phyloP scores from a whole-genome alignment of 2,888 invertebrate species.

The Clivina fossor region DNA sequence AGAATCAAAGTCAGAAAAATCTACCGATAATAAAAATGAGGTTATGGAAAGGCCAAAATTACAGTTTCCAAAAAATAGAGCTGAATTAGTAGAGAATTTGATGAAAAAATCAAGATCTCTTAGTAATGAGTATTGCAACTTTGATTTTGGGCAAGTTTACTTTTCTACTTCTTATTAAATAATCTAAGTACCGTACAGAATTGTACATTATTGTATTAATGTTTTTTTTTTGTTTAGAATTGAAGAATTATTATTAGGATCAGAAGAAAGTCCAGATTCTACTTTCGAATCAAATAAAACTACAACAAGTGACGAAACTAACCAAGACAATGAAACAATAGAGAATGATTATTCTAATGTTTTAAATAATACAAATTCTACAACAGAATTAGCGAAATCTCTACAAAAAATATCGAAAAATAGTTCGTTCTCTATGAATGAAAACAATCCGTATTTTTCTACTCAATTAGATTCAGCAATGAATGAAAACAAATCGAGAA shows the following conservation, averaged over 20 bases:
- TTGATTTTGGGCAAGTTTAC: constrained; percentile 13
- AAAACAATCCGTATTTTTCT: too few relatives aligned
- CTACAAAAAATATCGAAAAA: too few relatives aligned
- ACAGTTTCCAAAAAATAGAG: constrained; percentile 1
- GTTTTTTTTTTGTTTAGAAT: constrained; percentile 14
- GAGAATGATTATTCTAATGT: too few relatives aligned
- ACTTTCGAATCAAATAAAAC: background rate
- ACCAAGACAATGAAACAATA: too few relatives aligned
- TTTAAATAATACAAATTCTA: too few relatives aligned
- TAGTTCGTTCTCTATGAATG: too few relatives aligned
- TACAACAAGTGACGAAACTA: too few relatives aligned
- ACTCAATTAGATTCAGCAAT: too few relatives aligned
- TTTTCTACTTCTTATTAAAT: background rate
- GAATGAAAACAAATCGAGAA: too few relatives aligned
- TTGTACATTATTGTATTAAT: background rate
- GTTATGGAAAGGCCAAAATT: background rate
- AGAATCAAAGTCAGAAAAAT: background rate
- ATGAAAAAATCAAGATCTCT: constrained; percentile 4
- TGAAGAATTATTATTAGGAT: constrained; percentile 14
- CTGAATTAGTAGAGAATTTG: constrained; percentile 9
- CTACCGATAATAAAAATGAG: background rate
- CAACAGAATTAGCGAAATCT: too few relatives aligned
- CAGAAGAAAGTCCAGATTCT: background rate
- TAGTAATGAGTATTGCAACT: constrained; percentile 8
- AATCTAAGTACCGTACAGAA: background rate